These are phyloP conservation scores for Uromys caudimaculatus DNA, from an alignment of 2,797 vertebrate genomes.

Conservation along the genomic window DNA sequence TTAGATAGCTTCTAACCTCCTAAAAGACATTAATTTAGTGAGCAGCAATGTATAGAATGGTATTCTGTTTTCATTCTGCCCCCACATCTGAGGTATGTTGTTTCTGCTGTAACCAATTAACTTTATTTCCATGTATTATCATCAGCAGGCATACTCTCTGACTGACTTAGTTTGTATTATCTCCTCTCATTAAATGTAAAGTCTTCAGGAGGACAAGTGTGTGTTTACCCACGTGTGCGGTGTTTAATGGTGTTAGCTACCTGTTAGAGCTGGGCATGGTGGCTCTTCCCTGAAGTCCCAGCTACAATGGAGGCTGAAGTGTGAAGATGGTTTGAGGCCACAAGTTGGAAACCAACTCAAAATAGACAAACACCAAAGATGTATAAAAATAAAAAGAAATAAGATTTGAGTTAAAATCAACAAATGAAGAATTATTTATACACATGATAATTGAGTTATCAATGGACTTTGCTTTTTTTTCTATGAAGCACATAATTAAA, in stretches of 20 bases:
- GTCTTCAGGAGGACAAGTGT: neutral
- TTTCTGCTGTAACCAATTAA: neutral
- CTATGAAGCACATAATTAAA: neutral
- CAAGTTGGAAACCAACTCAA: neutral
- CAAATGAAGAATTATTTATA: neutral
- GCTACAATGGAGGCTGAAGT: neutral
- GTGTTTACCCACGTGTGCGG: neutral
- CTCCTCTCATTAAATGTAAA: neutral
- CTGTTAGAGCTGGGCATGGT: neutral
- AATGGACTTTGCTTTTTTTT: neutral
- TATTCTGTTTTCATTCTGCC: neutral
- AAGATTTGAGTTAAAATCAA: neutral
- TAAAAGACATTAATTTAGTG: neutral
- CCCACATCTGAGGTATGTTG: neutral
- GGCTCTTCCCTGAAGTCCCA: neutral
- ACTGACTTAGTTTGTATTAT: neutral
- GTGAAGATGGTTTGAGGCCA: neutral
- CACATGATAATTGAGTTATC: neutral
- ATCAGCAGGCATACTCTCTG: neutral
- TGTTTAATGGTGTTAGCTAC: neutral
- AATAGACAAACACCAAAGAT: neutral
- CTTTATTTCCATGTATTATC: neutral
- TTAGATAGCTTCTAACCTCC: neutral
- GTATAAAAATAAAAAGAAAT: neutral
- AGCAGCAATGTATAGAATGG: neutral